Base-by-base conservation (phyloP, 2,888 invertebrate genomes). In the Megastigmus dorsalis region DNA sequence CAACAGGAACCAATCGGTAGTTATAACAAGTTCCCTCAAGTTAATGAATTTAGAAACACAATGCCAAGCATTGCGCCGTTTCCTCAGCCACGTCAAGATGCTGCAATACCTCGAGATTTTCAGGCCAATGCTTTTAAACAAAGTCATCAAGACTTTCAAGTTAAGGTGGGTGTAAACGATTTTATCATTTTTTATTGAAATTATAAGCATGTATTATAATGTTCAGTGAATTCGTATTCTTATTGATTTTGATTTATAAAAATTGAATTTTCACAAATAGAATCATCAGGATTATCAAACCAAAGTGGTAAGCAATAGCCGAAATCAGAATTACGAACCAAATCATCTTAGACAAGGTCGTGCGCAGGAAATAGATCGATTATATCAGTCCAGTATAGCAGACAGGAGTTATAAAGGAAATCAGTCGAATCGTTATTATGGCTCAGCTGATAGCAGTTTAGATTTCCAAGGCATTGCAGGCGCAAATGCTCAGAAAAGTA, bases 1-100 rank as follows among this genome's bases (percentile, higher is more conserved):
- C 76, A 79, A 65, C 79, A 79, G 10, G 82, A 81, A 54, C 73
- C 73, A 10, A 66, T 68, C 5, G 76, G 68, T 10, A 79, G 60
- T 52, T 78, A 74, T 5, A 79, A 63, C 18, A 79, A 77, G 45
- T 63, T 78, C 68, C 68, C 78, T 13, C 84, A 82, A 26, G 52
- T 75, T 3, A 83, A 78, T 20, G 85, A 85, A 30, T 82, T 82
- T 13, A 82, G 79, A 68, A 85, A 80, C 77, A 67, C 80, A 5
- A 59, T 71, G 62, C 67, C 76, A 7, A 76, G 13, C 28, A 26
- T 57, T 3, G 10, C 45, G 7, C 69, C 74, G 15, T 80, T 79
- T 52, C 63, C 78, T 59, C 82, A 81, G 41, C 63, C 79, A 13
- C 82, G 82, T 59, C 74, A 79, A 28, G 82, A 83, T 33, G 75